Evolutionary conservation across 2,113 vertebrate species (phyloP), one percentile per base, ranked within the genome.

Genomic region (Ophthalmolycus amberensis): DNA sequence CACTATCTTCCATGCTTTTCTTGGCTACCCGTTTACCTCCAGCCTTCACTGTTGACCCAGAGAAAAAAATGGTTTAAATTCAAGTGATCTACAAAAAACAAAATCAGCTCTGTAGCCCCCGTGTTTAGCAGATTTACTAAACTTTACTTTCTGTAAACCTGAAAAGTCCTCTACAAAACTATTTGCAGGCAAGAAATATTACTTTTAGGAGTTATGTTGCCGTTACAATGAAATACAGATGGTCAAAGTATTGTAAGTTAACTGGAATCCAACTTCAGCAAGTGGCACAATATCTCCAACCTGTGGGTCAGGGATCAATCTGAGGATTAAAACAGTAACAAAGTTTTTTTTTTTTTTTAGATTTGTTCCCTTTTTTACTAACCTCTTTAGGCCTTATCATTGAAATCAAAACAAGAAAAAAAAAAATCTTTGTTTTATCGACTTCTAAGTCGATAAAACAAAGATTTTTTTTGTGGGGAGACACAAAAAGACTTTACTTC

Each of bases 11-110:
- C 63, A 80, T 27, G 42, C 60, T 85, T 91, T 97, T 98, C 93
- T 97, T 98, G 68, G 95, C 91, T 73, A 97, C 95, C 59, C 97
- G 90, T 94, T 96, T 98, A n/a, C 96, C 93, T 85, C 96, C 97
- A 73, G 97, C 97, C 94, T 96, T 98, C 80, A 97, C 97, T 99
- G 42, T 16, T 16, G 68, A 75, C 81, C 88, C 27, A 68, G 2
- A 77, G 11, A 46, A 40, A 20, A 59, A 32, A 14, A 67, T 0
- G 2, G n/a, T 37, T 56, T 69, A n/a, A 62, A 62, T 38, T 1
- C 0, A 15, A 1, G 1, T 65, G 54, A 59, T 40, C 1, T 34
- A 34, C 40, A 6, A 9, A 32, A 59, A 52, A 4, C 16, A 0
- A 42, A 5, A 46, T 4, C 6, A 2, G 9, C 9, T 4, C 44